Conservation (phyloP, 2,888 invertebrate species). For the Spilarctia lutea region DNA sequence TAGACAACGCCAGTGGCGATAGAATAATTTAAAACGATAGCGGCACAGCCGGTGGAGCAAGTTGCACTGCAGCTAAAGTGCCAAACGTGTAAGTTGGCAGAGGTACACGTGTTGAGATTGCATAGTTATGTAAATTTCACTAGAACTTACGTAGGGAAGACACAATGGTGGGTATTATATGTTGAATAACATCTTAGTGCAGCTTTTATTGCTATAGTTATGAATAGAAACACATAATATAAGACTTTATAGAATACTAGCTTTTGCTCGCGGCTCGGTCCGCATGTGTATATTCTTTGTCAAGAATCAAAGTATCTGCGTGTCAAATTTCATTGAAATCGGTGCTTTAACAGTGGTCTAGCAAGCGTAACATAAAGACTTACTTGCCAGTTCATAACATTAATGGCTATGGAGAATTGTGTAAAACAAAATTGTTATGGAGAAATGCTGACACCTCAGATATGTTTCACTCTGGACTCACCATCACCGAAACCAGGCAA, state of each 20-base stretch:
- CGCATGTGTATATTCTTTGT: too few relatives aligned
- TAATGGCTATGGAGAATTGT: background rate
- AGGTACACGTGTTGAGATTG: constrained; percentile 43
- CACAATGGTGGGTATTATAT: background rate
- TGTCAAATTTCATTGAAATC: too few relatives aligned
- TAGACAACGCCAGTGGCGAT: constrained; percentile 25
- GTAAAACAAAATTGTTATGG: background rate
- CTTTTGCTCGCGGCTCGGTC: too few relatives aligned
- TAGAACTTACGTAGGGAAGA: constrained; percentile 42
- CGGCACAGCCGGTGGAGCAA: constrained; percentile 26
- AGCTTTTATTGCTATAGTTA: background rate
- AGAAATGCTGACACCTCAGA: background rate
- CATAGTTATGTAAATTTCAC: constrained; percentile 51
- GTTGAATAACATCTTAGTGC: background rate
- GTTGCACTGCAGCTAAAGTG: constrained; percentile 27
- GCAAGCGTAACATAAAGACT: too few relatives aligned
- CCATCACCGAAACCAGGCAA: background rate
- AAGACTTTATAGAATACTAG: too few relatives aligned
- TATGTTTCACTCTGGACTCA: background rate
- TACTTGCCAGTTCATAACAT: too few relatives aligned
- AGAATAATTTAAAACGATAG: constrained; percentile 41
- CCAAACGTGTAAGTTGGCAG: constrained; percentile 36
- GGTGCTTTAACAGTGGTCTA: too few relatives aligned
- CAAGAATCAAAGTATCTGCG: too few relatives aligned
- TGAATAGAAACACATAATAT: background rate